These are phyloP conservation scores for Drosophila rubida DNA, from an alignment of 2,888 invertebrate species.

Conservation along the genomic window DNA sequence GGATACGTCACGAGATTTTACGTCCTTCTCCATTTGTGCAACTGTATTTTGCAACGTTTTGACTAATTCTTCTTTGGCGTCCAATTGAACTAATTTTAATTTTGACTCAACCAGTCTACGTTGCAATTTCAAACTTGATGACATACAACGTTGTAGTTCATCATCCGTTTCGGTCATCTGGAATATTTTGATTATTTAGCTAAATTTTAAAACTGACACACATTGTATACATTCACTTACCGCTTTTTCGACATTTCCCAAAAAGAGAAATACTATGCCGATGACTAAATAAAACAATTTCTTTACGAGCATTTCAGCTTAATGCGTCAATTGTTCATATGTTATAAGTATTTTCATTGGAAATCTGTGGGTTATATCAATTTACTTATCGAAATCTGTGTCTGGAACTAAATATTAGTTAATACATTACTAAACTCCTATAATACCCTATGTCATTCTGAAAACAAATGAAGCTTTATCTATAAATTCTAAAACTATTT, in stretches of 20 bases:
- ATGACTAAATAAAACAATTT: neutral
- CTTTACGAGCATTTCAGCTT: neutral
- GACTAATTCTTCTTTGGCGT: neutral
- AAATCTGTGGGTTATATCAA: no score
- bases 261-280: neutral
- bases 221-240: neutral
- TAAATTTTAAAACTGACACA: neutral
- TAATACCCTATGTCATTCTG: no score
- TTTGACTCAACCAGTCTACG: neutral
- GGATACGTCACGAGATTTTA: neutral
- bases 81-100: neutral
- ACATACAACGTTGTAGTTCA: neutral
- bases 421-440: no score
- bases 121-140: no score
- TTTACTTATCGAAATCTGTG: no score
- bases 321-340: neutral
- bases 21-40: neutral
- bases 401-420: no score
- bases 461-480: no score
- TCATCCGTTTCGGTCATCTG: neutral
- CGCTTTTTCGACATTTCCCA: neutral
- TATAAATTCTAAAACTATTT: no score
- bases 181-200: neutral
- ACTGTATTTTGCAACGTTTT: neutral
- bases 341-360: no score